Conservation (phyloP, 2,888 invertebrate species). For the Zygogramma bicolorata region DNA sequence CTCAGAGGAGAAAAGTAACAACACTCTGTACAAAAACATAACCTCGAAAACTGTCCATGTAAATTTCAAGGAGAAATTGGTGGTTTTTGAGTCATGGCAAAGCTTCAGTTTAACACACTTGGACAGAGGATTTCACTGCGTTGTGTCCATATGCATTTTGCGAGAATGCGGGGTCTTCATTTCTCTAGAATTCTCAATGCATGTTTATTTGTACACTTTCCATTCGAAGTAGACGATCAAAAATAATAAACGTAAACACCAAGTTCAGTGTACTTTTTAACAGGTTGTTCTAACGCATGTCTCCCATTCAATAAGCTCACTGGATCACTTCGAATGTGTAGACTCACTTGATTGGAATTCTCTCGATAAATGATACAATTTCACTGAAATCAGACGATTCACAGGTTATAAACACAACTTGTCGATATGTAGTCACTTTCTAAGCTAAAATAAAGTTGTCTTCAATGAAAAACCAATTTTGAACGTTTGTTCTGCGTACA, state of each 20-base stretch:
- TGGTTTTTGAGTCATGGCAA: constrained; percentile 11
- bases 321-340: constrained; percentile 10
- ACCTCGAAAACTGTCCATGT: constrained; percentile 37
- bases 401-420: constrained; percentile 46
- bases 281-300: constrained; percentile 59
- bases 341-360: not conserved
- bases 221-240: constrained; percentile 10
- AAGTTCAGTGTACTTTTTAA: constrained; percentile 62
- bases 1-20: constrained; percentile 37
- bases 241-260: constrained; percentile 54
- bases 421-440: constrained; percentile 23
- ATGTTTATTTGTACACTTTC: constrained; percentile 17
- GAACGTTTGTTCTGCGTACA: constrained; percentile 45
- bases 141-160: constrained; percentile 37
- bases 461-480: constrained; percentile 30
- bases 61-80: constrained; percentile 16
- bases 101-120: not conserved
- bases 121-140: not conserved
- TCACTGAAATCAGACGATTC: constrained; percentile 20
- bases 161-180: not conserved
- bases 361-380: constrained; percentile 10
- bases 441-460: constrained; percentile 1
- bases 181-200: constrained; percentile 1
- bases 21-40: constrained; percentile 48
- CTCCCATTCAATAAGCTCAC: constrained; percentile 30